Evolutionary conservation across 2,797 vertebrate genomes (phyloP), one percentile per base, ranked within the genome.

Genomic region (Rhinophrynus dorsalis): DNA sequence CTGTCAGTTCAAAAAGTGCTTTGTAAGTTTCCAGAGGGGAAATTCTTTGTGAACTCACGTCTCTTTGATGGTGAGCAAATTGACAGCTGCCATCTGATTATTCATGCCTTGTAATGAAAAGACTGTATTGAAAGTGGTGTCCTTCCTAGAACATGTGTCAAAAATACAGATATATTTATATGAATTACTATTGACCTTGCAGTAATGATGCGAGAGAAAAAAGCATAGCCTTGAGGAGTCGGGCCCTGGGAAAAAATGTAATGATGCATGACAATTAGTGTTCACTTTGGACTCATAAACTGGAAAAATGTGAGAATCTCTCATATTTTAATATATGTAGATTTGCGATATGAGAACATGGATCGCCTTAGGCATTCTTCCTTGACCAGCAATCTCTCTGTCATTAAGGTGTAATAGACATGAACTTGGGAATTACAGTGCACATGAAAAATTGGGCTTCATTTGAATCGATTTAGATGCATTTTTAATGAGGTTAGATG

Each of bases 401-500:
- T 73, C 62, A 67, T 73, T 73, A 73, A 73, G 70, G 70, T 73
- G 62, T 66, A 66, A 67, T 73, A 67, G 70, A 73, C 55, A 45
- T 59, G 62, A 73, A 67, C 70, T 37, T 60, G 62, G 62, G 70
- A 73, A 73, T 73, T 73, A 67, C 44, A 21, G 18, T 27, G 52
- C 68, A 58, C 62, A 66, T 52, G 55, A 73, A 65, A 73, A 52
- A 73, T 66, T 73, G 62, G 50, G 55, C 61, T 67, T 66, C 47
- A 54, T 73, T 60, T 45, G 32, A 67, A 73, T 66, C 47, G 33
- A 73, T 73, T 54, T 50, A 33, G 37, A 67, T 73, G 55, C 62
- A 73, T 73, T 73, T 73, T 73, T 73, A 73, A 73, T 73, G 70
- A 67, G 30, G 62, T 73, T 60, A 67, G 70, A 73, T 73, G 38